phyloP scores from a whole-genome alignment of 2,113 vertebrate genomes.

The Saguinus midas region DNA sequence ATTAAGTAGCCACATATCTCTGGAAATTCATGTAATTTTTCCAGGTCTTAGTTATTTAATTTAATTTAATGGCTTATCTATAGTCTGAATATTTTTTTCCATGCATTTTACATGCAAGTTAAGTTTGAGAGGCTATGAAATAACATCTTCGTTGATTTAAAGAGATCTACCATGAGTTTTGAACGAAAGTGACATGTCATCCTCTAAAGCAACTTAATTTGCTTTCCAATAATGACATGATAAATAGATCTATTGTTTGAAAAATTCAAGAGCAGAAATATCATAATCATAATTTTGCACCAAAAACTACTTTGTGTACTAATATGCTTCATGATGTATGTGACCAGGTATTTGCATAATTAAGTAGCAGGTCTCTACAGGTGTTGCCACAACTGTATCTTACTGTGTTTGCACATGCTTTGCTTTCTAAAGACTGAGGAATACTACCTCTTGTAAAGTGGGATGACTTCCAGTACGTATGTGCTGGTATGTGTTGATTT shows the following conservation, averaged over 20 bases:
- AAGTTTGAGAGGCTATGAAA: neutral
- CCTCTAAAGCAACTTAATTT: neutral
- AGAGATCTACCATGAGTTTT: neutral
- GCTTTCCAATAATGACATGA: neutral
- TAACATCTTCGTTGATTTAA: neutral
- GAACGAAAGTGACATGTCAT: neutral
- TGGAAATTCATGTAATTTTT: slow-evolving; percentile 15
- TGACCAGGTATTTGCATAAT: neutral
- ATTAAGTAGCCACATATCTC: neutral
- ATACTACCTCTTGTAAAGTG: slow-evolving; percentile 41
- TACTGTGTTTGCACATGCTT: neutral
- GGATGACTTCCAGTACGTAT: slow-evolving; percentile 39
- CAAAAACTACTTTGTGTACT: neutral
- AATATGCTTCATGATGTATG: neutral
- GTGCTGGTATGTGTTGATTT: slow-evolving; percentile 58
- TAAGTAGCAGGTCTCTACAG: neutral
- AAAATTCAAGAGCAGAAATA: slow-evolving; percentile 10
- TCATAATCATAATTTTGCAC: neutral
- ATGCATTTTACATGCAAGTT: slow-evolving; percentile 10
- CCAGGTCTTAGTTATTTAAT: neutral
- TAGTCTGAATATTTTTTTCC: neutral
- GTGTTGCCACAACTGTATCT: neutral
- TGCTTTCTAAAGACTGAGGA: neutral
- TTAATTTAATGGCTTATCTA: neutral
- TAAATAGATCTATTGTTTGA: slow-evolving; percentile 3